Base-by-base conservation (phyloP, 2,888 invertebrate genomes). In the Micoletzkya japonica region DNA sequence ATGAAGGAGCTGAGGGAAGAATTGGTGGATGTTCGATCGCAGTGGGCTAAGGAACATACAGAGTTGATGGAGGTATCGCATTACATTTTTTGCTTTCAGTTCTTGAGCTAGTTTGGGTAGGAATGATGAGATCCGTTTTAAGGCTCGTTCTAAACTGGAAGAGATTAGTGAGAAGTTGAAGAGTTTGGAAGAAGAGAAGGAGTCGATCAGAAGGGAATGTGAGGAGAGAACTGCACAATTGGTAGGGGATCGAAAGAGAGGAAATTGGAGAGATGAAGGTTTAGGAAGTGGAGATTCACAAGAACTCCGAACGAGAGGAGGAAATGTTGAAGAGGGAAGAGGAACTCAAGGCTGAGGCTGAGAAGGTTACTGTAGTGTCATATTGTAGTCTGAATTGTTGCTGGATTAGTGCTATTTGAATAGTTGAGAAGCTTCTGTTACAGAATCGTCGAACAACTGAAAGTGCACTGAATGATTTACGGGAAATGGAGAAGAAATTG, bases 231-330 rank as follows among this genome's bases (percentile, higher is more conserved):
- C 14, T 59, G 44, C 60, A 61, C 49, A 72, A 76, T 39, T 32
- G 39, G 59, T 57, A 72, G n/a, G 63, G 70, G 63, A 72, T 69
- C n/a, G 58, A 70, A 68, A 68, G 60, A 36, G 70, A 72, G 59
- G 69, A 68, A 26, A 49, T 70, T 0, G 61, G 72, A 36, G 59
- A 32, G 2, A 39, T 50, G 1, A 73, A 57, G 24, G 50, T 68
- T 1, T 36, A 70, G 56, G 71, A 67, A 72, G 52, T 69, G 2
- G 70, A 44, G 44, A 44, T 44, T 44, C 44, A 44, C 10, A 10
- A 20, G 20, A 14, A 10, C 10, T 24, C 32, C 24, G 64, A 64
- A 10, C 50, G 52, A 52, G 64, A 64, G 52, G 64, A 64, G 36
- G 30, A 26, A 14, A 36, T 39, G 50, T 32, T 64, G 17, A 64